Base-by-base conservation (phyloP, 2,797 vertebrate species). In the Pygocentrus nattereri region DNA sequence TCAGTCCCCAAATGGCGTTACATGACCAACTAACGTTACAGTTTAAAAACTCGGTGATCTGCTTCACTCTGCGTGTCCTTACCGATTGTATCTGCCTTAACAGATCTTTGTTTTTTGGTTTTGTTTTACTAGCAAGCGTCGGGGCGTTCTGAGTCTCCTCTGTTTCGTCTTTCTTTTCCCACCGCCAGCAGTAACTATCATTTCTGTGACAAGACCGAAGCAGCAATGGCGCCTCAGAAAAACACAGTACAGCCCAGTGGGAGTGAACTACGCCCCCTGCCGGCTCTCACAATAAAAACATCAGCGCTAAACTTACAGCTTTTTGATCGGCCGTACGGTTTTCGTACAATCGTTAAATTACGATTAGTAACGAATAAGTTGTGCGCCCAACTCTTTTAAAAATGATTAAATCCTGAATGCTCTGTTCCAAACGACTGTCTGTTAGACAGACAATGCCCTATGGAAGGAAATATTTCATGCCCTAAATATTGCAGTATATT, bases 11-110 rank as follows among this genome's bases (percentile, higher is more conserved):
- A 64, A 86, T 50, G 73, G 67, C 75, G 78, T 80, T 69, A 61
- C n/a, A 47, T 30, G 73, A 30, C 0, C 76, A 34, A 16, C 77
- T 80, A 74, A 34, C 76, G 62, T 38, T 4, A 58, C 56, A 23
- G 25, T 61, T 61, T n/a, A n/a, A 74, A 25, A 47, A 31, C 52
- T 68, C 41, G 79, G 56, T 79, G 23, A 64, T 52, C 15, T 82
- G 25, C 41, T 85, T 56, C 84, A 75, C 80, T 85, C 76, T 78
- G 82, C 69, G 76, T 65, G 61, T 79, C 81, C 86, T 88, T 88
- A 88, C 87, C 87, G 87, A 88, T 74, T 54, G 47, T 59, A 85
- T 84, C 82, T 85, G 85, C 74, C 30, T 85, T 84, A 82, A 84
- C 75, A 82, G 71, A 85, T 82, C 69, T 72, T 76, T 31, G 31